Conservation (phyloP, 2,113 vertebrate genomes). For the Scopus umbretta region DNA sequence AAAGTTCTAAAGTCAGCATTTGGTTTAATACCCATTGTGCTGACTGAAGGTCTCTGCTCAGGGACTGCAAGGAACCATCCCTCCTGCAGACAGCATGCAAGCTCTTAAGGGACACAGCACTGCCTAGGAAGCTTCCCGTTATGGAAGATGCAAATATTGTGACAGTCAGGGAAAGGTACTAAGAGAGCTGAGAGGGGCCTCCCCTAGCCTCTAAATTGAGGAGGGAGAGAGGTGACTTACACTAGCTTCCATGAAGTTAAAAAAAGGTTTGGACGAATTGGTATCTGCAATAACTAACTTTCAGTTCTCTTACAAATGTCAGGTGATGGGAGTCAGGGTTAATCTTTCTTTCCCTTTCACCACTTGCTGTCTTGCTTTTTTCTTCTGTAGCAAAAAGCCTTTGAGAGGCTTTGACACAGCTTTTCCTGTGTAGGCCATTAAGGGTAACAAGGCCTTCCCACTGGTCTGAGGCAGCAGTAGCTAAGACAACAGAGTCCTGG, state of each 20-base stretch:
- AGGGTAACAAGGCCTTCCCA: neutral
- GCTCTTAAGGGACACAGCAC: neutral
- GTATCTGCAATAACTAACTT: neutral
- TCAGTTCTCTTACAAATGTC: neutral
- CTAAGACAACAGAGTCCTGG: neutral
- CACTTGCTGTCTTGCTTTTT: neutral
- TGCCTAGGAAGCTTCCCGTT: neutral
- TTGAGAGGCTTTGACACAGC: too few relatives aligned
- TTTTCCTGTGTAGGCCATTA: neutral
- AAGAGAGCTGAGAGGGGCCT: neutral
- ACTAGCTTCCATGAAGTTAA: neutral
- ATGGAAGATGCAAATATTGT: neutral
- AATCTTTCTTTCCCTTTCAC: neutral
- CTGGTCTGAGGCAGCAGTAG: neutral
- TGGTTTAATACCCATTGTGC: accelerated
- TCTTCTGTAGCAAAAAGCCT: neutral
- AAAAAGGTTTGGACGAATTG: neutral
- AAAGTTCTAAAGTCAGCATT: neutral
- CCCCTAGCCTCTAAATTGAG: neutral
- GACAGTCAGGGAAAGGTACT: neutral
- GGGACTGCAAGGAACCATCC: neutral
- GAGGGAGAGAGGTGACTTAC: neutral
- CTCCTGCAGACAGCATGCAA: neutral
- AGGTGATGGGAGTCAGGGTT: neutral
- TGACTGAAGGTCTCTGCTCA: neutral